Evolutionary conservation across 2,888 invertebrate species (phyloP).

Genomic region (Quadroppia sp.): DNA sequence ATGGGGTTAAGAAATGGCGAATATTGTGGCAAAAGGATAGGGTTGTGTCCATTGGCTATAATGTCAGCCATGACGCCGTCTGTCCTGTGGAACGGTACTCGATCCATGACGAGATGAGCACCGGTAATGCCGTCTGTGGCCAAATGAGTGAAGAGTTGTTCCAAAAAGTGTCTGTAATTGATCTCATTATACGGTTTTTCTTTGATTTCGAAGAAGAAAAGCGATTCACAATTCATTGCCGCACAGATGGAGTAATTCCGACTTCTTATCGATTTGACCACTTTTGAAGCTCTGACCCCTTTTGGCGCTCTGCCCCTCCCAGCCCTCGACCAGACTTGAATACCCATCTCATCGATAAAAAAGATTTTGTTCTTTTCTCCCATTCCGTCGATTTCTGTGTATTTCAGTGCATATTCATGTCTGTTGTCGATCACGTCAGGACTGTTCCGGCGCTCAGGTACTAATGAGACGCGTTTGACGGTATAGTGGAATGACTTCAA

Average conservation of each 20-base stretch:
- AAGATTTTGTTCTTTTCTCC: neutral
- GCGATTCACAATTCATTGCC: neutral
- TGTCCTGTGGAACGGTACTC: neutral
- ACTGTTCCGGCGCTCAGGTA: neutral
- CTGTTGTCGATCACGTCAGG: neutral
- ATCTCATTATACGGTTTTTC: neutral
- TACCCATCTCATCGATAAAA: conserved; percentile 5
- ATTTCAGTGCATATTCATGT: neutral
- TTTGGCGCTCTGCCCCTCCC: neutral
- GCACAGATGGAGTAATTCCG: neutral
- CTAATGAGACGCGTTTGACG: neutral
- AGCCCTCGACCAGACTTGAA: neutral
- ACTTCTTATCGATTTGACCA: neutral
- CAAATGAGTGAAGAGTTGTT: neutral
- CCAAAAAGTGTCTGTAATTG: neutral
- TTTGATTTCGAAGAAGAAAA: neutral
- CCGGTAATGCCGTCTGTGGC: neutral
- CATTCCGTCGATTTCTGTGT: neutral
- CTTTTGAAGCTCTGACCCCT: neutral
- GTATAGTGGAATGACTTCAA: neutral
- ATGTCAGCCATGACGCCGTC: neutral
- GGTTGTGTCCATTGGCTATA: neutral
- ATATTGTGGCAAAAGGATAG: neutral
- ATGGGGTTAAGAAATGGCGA: neutral
- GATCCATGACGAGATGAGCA: neutral